These are phyloP conservation scores for Cyclophora punctaria DNA, from an alignment of 2,888 invertebrate genomes.

Conservation along the genomic window DNA sequence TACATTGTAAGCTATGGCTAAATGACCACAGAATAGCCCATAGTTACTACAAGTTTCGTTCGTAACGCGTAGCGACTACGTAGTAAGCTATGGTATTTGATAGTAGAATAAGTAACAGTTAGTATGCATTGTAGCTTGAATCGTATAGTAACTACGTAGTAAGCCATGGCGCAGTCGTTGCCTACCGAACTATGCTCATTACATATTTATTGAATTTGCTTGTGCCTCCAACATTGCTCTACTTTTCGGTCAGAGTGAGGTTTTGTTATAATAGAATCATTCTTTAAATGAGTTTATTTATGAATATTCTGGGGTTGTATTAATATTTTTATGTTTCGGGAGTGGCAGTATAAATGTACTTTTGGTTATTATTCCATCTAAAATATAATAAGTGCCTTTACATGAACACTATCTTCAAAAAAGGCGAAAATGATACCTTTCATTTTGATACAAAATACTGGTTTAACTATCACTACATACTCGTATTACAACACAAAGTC, in stretches of 20 bases:
- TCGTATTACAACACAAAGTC: too few relatives aligned
- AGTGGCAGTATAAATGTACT: not conserved
- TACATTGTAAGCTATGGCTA: too few relatives aligned
- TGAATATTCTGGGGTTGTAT: not conserved
- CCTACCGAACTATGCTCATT: conserved; percentile 32
- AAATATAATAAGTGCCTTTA: not conserved
- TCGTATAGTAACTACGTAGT: not conserved
- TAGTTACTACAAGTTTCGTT: too few relatives aligned
- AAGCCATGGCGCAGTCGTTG: conserved; percentile 13
- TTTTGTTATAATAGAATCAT: conserved; percentile 18
- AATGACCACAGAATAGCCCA: too few relatives aligned
- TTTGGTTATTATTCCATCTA: not conserved
- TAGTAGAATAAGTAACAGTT: too few relatives aligned
- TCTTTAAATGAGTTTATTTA: conserved; percentile 2
- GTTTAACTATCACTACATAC: too few relatives aligned
- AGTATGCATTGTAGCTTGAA: too few relatives aligned
- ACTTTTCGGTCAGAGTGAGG: conserved; percentile 28
- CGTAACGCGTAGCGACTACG: too few relatives aligned
- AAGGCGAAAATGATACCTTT: not conserved
- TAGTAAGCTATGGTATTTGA: too few relatives aligned
- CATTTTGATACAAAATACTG: not conserved
- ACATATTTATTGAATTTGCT: conserved; percentile 41
- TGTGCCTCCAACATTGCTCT: conserved; percentile 21
- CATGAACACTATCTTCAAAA: not conserved
- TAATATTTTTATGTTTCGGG: not conserved